A percentile compares a stretch with the other conserved stretches of the same genome.
Conservation (phyloP, 2,113 vertebrate species). For the Ptychochromis oligacanthus region DNA sequence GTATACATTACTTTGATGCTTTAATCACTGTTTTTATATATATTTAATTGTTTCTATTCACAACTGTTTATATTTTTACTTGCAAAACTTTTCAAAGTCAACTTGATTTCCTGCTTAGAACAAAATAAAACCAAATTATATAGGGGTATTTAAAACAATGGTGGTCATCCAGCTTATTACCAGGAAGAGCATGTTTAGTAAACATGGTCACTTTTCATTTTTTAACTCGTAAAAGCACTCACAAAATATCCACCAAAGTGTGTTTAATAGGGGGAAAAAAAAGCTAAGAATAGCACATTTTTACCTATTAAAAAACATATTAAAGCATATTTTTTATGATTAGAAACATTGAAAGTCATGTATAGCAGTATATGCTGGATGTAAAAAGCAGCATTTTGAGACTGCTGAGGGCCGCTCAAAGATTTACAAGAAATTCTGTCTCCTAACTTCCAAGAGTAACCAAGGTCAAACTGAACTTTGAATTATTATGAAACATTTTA, state of each 20-base stretch:
- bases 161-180: neutral
- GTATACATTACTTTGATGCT: neutral
- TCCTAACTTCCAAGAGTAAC: neutral
- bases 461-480: neutral
- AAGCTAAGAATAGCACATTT: neutral
- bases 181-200: neutral
- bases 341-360: neutral
- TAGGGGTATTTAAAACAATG: neutral
- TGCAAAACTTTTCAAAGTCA: neutral
- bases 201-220: slow-evolving; percentile 1
- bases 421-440: neutral
- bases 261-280: neutral
- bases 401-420: neutral
- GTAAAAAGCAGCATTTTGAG: neutral
- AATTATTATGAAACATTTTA: neutral
- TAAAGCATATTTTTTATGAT: neutral
- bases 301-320: neutral
- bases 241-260: neutral
- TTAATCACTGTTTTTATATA: neutral
- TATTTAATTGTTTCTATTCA: slow-evolving; percentile 5
- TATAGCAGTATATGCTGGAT: neutral
- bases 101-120: slow-evolving; percentile 1
- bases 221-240: neutral
- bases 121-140: neutral
- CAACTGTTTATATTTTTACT: slow-evolving; percentile 12